Base-by-base conservation (phyloP, 2,888 invertebrate genomes). In the Drosophila paramelanica region DNA sequence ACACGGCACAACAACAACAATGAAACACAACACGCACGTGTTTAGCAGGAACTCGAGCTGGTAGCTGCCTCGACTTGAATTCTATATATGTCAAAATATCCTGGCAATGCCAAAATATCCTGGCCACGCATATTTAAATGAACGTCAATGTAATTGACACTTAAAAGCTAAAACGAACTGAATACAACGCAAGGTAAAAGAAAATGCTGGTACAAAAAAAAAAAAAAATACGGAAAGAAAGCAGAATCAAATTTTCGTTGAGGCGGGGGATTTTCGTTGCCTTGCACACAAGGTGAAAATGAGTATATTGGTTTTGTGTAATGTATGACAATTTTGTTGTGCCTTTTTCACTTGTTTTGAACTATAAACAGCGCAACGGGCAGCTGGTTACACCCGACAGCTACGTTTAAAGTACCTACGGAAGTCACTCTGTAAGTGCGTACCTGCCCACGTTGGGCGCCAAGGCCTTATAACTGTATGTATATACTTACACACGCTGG, bases 131-230 rank as follows among this genome's bases (percentile, higher is more conserved):
- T 89, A 88, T 89, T 88, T 89, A 75, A 86, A 89, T 86, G 85
- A 89, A 88, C 89, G 86, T 84, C 89, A 85, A 88, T 87, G 88
- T 89, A 87, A 89, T 89, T 87, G 86, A 89, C 86, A 87, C 86
- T 87, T 86, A 75, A 79, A 78, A 69, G 55, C 56, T 59, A 56
- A 77, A 80, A 56, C 49, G 57, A 52, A 72, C 61, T 43, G 60
- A 66, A 59, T 27, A 52, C 55, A 20, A 25, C 49, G 39, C 53
- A 51, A 46, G 45, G 50, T 51, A 56, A 43, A 46, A 43, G 67
- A 39, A 45, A 60, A 46, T 43, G 14, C 45, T 17, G 10, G 27
- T 45, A 11, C 50, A 51, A 36, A 51, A 38, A 11, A 8, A 27
- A 2, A 11, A 52, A 51, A 36, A 51, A 38, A 6, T 31, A 31